Base-by-base conservation (phyloP, 1,140 invertebrate genomes). In the Psilanteris sp. region DNA sequence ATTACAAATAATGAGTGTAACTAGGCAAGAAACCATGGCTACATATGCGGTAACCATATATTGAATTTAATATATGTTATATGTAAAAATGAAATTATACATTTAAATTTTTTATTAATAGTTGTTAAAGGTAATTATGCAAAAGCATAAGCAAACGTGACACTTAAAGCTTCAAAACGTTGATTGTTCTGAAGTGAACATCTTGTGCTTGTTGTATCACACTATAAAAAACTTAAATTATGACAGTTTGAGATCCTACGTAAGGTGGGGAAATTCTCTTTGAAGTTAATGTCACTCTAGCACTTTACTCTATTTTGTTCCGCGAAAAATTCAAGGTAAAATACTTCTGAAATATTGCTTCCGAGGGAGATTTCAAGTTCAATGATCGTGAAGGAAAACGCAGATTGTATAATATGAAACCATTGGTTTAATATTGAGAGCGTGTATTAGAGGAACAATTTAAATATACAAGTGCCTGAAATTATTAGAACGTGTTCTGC, bases 171-270 rank as follows among this genome's bases (percentile, higher is more conserved):
- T 39, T 29, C 15, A 16, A 7, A 32, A 36, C 32, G 44, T 50
- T 52, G 68, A 72, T 72, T 71, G 59, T 79, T 50, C 41, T 16
- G 41, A 64, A 26, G 36, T 55, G 48, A 74, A 70, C 70, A 61
- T 76, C 55, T 68, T 64, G 57, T 7, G 64, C 41, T 70, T 62
- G 46, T 22, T 34, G 29, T 55, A 57, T 62, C 64, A 41, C 57
- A 57, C 59, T 39, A 46, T 41, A 55, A 70, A 64, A 54, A 77
- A 77, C 80, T 81, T 67, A 74, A 80, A 70, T 77, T 64, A 83
- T 72, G 79, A 81, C 79, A 83, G 80, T 83, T 83, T 81, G 64
- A 77, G 81, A 78, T 81, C 68, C 31, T 24, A 46, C 20, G 68
- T 7, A 15, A 22, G 37, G 18, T 7, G 41, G 52, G 34, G 34